Percentiles rank a stretch among this genome's conserved stretches.
Conservation (phyloP, 1,140 invertebrate genomes). For the Drosophila melanogaster region DNA sequence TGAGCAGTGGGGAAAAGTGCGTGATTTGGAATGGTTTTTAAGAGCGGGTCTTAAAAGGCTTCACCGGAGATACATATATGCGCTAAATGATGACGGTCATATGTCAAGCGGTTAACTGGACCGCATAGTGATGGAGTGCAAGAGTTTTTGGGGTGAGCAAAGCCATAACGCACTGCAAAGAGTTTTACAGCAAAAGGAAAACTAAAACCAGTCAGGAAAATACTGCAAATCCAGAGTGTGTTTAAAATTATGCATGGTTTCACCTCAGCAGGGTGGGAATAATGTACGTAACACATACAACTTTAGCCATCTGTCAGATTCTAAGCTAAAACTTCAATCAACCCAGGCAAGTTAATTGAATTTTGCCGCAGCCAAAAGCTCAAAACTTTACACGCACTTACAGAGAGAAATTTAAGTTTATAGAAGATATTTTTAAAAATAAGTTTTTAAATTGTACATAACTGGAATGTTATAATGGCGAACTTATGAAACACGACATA, state of each 20-base stretch:
- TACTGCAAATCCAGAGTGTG: slow-evolving; percentile 5
- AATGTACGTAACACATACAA: slow-evolving; percentile 12
- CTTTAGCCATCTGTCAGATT: slow-evolving; percentile 40
- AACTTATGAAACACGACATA: no score
- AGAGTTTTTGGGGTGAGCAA: slow-evolving; percentile 1
- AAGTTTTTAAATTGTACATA: no score
- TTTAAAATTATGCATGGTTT: slow-evolving; percentile 17
- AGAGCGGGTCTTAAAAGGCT: slow-evolving; percentile 50
- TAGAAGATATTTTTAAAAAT: no score
- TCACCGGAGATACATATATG: slow-evolving; percentile 33
- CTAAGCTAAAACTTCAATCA: slow-evolving; percentile 55
- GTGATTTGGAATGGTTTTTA: slow-evolving; percentile 69
- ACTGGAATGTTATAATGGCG: no score
- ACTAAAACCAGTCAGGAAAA: not conserved
- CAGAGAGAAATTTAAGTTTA: slow-evolving; percentile 3
- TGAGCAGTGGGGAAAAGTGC: slow-evolving; percentile 19
- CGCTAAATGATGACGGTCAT: slow-evolving; percentile 68
- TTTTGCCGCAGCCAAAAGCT: slow-evolving; percentile 37
- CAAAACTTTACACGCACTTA: slow-evolving; percentile 27
- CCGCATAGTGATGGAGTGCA: slow-evolving; percentile 11
- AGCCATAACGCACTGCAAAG: not conserved
- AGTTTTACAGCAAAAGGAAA: not conserved
- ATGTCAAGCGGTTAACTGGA: slow-evolving; percentile 68
- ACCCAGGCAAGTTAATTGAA: slow-evolving; percentile 65
- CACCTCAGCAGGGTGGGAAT: not conserved